Base-by-base conservation (phyloP, 2,113 vertebrate genomes). In the Sebastes schlegelii region DNA sequence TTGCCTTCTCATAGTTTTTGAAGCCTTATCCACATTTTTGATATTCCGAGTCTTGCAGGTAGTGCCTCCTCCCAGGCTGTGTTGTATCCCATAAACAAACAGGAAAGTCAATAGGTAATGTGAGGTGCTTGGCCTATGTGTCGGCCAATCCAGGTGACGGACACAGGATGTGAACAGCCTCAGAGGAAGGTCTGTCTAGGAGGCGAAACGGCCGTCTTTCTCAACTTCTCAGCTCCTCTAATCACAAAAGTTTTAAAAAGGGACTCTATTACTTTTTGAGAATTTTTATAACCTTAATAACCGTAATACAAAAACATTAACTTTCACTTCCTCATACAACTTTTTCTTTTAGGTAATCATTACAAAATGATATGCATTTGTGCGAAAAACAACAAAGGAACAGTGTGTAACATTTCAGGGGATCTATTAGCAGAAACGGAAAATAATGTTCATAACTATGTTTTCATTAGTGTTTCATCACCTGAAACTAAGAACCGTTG, bases 121-220 rank as follows among this genome's bases (percentile, higher is more conserved):
- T 45, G 42, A 57, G 16, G 61, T 65, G 5, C 49, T 51, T n/a
- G 45, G 23, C 34, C 10, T 70, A 66, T 51, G 21, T 43, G 14
- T 52, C 6, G 8, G 46, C n/a, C 26, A n/a, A 0, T 51, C 6
- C 26, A 58, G 77, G 81, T 69, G 61, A 63, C 58, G 8, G 13
- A 77, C 55, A 49, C 57, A 5, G 72, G 58, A 80, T 73, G 65
- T 61, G 23, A 75, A 17, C 60, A 64, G 62, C 8, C 55, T 8
- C 45, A 69, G 58, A 69, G 58, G 48, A 77, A 64, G 23, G 61
- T 60, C 46, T 67, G 74, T 13, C 82, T 75, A 10, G 6, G 57
- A 70, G 62, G 67, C 2, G 43, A 73, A 66, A 77, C 52, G 13
- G 67, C 58, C 49, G 26, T 23, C 55, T 68, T 55, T 21, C 46